Evolutionary conservation across 2,797 vertebrate species (phyloP).

Genomic region (Danio kyathit): DNA sequence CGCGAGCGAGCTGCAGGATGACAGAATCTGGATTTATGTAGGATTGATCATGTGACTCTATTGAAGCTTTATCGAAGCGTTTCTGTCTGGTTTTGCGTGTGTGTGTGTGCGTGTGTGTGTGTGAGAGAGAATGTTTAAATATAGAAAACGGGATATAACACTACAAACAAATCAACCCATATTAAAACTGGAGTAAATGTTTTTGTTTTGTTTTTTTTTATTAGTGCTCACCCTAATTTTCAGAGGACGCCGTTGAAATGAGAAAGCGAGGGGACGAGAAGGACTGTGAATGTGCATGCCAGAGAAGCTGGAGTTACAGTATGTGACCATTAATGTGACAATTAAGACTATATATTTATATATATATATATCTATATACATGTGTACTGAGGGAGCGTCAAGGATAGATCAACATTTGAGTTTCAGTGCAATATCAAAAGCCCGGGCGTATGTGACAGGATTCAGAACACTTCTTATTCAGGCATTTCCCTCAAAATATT

Average conservation of each 20-base stretch:
- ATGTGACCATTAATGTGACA: constrained; percentile 42
- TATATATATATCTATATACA: no score
- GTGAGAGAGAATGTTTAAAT: constrained; percentile 36
- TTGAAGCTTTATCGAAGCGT: background rate
- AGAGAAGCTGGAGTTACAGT: constrained; percentile 18
- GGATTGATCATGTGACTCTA: constrained; percentile 33
- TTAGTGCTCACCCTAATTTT: constrained; percentile 49
- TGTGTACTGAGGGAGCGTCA: no score
- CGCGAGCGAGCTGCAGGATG: constrained; percentile 20
- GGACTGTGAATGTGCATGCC: constrained; percentile 14
- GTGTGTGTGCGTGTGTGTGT: constrained; percentile 34
- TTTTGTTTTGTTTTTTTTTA: constrained; percentile 29
- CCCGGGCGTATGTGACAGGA: constrained; percentile 37
- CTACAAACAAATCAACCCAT: constrained; percentile 55
- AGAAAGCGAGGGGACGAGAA: background rate
- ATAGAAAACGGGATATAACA: constrained; percentile 52
- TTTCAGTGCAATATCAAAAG: constrained; percentile 60
- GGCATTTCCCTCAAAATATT: constrained; percentile 15
- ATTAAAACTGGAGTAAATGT: constrained; percentile 51
- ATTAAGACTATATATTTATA: constrained; percentile 28
- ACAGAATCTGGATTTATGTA: constrained; percentile 22
- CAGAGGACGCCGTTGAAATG: background rate
- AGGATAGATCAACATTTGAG: background rate
- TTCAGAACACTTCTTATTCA: constrained; percentile 39
- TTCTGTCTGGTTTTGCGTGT: constrained; percentile 35